Conservation (phyloP, 35 echinoderm and acorn worm genomes). For the Patiria miniata region DNA sequence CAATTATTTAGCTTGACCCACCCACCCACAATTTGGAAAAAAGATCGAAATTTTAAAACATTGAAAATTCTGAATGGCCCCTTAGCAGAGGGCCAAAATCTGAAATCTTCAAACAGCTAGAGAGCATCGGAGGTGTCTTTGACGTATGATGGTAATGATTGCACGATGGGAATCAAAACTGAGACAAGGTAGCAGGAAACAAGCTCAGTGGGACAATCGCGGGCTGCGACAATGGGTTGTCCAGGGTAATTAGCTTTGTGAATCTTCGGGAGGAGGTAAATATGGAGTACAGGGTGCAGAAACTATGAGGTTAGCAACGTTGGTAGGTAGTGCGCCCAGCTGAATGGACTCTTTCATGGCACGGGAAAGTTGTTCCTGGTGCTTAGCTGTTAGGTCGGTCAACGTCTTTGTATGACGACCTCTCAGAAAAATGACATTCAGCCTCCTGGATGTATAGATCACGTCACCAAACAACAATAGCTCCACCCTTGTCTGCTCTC, state of each 20-base stretch:
- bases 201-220: slow-evolving; percentile 8
- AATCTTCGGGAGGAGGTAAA: slow-evolving; percentile 59
- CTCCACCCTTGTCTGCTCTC: slow-evolving; percentile 34
- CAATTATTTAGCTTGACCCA: no score
- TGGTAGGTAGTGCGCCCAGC: neutral
- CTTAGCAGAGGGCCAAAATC: neutral
- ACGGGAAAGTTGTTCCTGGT: neutral
- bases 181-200: slow-evolving; percentile 28
- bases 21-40: no score
- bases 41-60: no score
- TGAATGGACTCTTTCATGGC: slow-evolving; percentile 35
- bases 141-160: slow-evolving; percentile 35
- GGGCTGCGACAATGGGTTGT: slow-evolving; percentile 38
- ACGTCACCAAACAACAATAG: slow-evolving; percentile 42
- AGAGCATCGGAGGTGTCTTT: slow-evolving; percentile 36
- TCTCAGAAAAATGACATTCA: slow-evolving; percentile 21
- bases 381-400: slow-evolving; percentile 19
- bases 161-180: slow-evolving; percentile 37
- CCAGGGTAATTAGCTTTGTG: slow-evolving; percentile 48
- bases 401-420: neutral
- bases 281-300: neutral
- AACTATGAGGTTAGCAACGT: neutral
- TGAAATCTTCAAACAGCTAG: slow-evolving; percentile 21
- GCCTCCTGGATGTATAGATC: slow-evolving; percentile 33
- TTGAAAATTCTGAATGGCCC: no score